phyloP scores from a whole-genome alignment of 1,140 invertebrate species.

The Eueides isabella region DNA sequence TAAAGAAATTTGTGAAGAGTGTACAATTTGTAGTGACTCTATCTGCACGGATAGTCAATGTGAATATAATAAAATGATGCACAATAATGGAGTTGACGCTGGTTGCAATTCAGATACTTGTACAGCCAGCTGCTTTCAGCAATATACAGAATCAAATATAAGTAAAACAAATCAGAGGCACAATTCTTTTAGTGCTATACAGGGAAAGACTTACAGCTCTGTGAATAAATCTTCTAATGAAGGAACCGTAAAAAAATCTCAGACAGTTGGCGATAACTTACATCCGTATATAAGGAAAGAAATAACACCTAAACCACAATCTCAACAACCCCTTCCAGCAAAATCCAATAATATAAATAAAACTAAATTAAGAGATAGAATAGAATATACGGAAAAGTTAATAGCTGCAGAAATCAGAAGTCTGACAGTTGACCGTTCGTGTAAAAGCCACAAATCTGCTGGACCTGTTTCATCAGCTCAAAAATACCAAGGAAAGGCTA shows the following conservation, averaged over 20 bases:
- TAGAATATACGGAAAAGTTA: slow-evolving; percentile 80
- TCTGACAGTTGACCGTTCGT: slow-evolving; percentile 75
- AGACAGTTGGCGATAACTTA: slow-evolving; percentile 74
- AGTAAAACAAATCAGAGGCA: slow-evolving; percentile 73
- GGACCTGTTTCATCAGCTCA: slow-evolving; percentile 51
- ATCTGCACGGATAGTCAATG: slow-evolving; percentile 79
- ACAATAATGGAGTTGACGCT: slow-evolving; percentile 71
- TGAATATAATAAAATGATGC: slow-evolving; percentile 78
- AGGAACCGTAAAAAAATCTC: slow-evolving; percentile 72
- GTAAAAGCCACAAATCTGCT: slow-evolving; percentile 62
- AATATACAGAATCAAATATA: slow-evolving; percentile 50
- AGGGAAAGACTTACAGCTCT: slow-evolving; percentile 64
- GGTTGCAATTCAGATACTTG: slow-evolving; percentile 77
- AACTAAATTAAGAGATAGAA: slow-evolving; percentile 74
- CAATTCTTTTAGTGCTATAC: slow-evolving; percentile 79
- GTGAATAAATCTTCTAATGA: slow-evolving; percentile 61
- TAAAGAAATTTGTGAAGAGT: slow-evolving; percentile 78
- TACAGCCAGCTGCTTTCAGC: slow-evolving; percentile 68
- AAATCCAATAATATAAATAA: slow-evolving; percentile 67
- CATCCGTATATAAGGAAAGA: slow-evolving; percentile 81
- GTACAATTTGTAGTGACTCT: slow-evolving; percentile 77
- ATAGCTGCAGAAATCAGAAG: slow-evolving; percentile 79
- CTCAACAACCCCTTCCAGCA: slow-evolving; percentile 40
- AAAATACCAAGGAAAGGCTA: slow-evolving; percentile 80
- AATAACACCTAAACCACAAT: slow-evolving; percentile 58